Evolutionary conservation across 2,113 vertebrate species (phyloP).

Genomic region (Ia io): DNA sequence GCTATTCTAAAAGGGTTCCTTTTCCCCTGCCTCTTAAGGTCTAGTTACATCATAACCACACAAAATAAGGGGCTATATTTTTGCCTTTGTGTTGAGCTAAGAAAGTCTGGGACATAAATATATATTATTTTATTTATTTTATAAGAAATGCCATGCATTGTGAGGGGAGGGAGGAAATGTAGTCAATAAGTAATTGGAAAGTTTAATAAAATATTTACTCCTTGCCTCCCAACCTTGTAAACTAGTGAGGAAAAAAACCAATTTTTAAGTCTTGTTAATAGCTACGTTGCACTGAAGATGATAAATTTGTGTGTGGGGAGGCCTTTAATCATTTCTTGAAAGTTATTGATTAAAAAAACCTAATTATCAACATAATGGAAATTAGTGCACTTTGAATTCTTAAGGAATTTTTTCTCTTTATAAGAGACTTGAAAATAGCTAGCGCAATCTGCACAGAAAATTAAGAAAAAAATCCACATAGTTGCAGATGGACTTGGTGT

Average conservation of each 20-base stretch:
- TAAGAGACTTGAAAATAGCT: slow-evolving; percentile 10
- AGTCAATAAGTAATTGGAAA: slow-evolving; percentile 55
- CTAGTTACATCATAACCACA: slow-evolving; percentile 18
- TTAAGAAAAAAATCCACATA: not conserved
- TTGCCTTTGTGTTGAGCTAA: slow-evolving; percentile 4
- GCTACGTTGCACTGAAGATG: not conserved
- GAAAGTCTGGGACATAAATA: not conserved
- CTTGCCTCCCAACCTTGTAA: slow-evolving; percentile 43
- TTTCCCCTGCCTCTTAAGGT: not conserved
- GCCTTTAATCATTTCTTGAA: not conserved
- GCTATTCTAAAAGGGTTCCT: not conserved
- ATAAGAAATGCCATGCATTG: slow-evolving; percentile 30
- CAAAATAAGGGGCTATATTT: slow-evolving; percentile 10
- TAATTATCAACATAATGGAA: not conserved
- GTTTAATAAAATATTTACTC: slow-evolving; percentile 59
- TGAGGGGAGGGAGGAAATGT: not conserved
- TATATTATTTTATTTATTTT: slow-evolving; percentile 59
- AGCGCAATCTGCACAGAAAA: not conserved
- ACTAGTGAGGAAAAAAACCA: not conserved
- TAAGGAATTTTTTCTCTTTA: not conserved
- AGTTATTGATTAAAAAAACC: not conserved
- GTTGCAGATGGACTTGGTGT: not conserved
- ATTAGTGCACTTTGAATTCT: slow-evolving; percentile 36
- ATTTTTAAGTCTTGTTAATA: slow-evolving; percentile 49
- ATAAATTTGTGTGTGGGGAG: slow-evolving; percentile 21